Evolutionary conservation across 2,797 vertebrate species (phyloP), one percentile per base, ranked within the genome.

Genomic region (Danio aesculapii): DNA sequence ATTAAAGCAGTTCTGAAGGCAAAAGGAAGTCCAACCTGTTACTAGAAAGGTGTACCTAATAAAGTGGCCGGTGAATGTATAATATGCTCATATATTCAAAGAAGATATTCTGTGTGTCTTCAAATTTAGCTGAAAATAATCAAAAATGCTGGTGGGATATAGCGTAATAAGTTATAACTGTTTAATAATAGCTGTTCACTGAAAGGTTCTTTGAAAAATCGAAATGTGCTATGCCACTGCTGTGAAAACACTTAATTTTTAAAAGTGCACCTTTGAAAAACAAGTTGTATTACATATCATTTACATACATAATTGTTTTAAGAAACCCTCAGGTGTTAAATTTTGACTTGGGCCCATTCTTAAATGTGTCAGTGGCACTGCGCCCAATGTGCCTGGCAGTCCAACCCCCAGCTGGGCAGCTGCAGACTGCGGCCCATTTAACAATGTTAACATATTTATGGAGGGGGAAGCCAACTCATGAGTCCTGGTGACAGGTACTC

Each of bases 371-470:
- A 2, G n/a, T 75, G 21, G 73, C 59, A 7, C 21, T 12, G 30
- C 2, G 67, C 67, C 71, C 57, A 30, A 64, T 41, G n/a, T 49
- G 61, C 41, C 61, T 49, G 57, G 72, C 52, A 47, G 77, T 9
- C 7, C 44, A 17, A 69, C 5, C 49, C 69, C 55, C 61, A 69
- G 53, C 52, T 72, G 72, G 69, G 59, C 75, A 52, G 61, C 19
- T 69, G 80, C 86, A 85, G 72, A 69, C 78, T n/a, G 74, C n/a
- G 50, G 71, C 30, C 76, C 82, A 86, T 89, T 90, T 84, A 84
- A 86, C 90, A 90, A 90, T 85, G 85, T 90, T 88, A 84, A 86
- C 86, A 84, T 88, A 87, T 88, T 88, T 81, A 84, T 30, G 76
- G 81, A 73, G 72, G 77, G 84, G 79, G 87, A 89, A 79, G 58